phyloP scores from a whole-genome alignment of 1,140 invertebrate genomes.

The Pollicipes pollicipes region DNA sequence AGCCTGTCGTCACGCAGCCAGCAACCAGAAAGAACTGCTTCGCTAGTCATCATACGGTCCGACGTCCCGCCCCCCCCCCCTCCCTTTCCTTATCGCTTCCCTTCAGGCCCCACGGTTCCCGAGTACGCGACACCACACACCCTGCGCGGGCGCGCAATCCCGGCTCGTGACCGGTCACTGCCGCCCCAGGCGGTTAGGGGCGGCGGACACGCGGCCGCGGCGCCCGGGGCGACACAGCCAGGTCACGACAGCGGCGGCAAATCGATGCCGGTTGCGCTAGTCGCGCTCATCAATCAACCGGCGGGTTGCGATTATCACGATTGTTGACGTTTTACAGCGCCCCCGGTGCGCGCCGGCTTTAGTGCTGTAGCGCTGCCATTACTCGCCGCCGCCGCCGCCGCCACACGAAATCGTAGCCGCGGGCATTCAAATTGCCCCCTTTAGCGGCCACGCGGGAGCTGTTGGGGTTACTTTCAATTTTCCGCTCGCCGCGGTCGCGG shows the following conservation, averaged over 20 bases:
- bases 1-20: too few species aligned
- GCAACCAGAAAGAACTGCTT: too few species aligned
- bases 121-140: too few species aligned
- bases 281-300: neutral
- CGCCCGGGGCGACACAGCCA: too few species aligned
- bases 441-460: constrained; percentile 1
- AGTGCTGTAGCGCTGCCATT: neutral
- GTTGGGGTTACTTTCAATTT: constrained; percentile 2
- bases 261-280: neutral
- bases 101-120: too few species aligned
- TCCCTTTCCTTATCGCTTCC: too few species aligned
- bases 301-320: neutral
- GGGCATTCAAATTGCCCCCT: constrained; percentile 1
- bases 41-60: too few species aligned
- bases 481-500: neutral
- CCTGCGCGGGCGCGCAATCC: too few species aligned
- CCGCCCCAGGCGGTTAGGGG: neutral
- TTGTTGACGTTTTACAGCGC: neutral
- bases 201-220: too few species aligned
- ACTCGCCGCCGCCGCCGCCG: neutral
- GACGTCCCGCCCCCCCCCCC: too few species aligned
- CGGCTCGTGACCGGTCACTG: neutral
- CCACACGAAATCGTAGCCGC: neutral
- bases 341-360: neutral
- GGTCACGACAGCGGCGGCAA: neutral